phyloP scores from a whole-genome alignment of 1,140 invertebrate species.

The Pogonognathellus flavescens region DNA sequence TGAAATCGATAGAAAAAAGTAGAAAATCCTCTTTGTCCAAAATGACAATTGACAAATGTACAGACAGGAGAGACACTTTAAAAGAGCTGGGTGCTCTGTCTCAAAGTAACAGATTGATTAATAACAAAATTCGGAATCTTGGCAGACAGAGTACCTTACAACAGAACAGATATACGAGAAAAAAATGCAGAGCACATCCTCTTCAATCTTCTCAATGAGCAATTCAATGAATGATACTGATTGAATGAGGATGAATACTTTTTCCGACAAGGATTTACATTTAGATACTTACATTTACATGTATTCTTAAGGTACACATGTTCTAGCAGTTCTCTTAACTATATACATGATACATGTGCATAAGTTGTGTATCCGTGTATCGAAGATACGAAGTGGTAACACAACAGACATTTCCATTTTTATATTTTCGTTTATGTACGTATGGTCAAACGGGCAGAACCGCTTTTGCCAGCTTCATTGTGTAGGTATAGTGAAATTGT shows the following conservation, averaged over 20 bases:
- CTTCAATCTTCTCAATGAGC: slow-evolving; percentile 46
- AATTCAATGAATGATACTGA: slow-evolving; percentile 21
- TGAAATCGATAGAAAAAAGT: slow-evolving; percentile 53
- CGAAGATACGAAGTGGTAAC: no score
- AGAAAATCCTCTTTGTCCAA: slow-evolving; percentile 61
- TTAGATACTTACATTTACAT: no score
- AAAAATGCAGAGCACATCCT: slow-evolving; percentile 44
- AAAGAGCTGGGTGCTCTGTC: slow-evolving; percentile 43
- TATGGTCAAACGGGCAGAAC: no score
- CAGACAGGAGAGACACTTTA: slow-evolving; percentile 59
- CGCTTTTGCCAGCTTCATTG: no score
- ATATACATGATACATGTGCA: neutral
- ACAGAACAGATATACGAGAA: neutral
- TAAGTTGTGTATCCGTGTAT: neutral
- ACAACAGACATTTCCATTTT: no score
- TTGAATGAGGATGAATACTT: slow-evolving; percentile 33
- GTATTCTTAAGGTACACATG: no score
- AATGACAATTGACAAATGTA: slow-evolving; percentile 63
- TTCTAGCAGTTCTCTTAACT: no score
- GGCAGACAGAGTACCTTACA: slow-evolving; percentile 1
- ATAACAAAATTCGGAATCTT: slow-evolving; percentile 40
- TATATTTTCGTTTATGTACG: no score
- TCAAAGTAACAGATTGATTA: slow-evolving; percentile 44
- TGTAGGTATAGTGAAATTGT: no score
- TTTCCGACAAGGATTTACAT: slow-evolving; percentile 21